These are phyloP conservation scores for Lasioglossum calceatum DNA, from an alignment of 2,888 invertebrate genomes.

Conservation along the genomic window DNA sequence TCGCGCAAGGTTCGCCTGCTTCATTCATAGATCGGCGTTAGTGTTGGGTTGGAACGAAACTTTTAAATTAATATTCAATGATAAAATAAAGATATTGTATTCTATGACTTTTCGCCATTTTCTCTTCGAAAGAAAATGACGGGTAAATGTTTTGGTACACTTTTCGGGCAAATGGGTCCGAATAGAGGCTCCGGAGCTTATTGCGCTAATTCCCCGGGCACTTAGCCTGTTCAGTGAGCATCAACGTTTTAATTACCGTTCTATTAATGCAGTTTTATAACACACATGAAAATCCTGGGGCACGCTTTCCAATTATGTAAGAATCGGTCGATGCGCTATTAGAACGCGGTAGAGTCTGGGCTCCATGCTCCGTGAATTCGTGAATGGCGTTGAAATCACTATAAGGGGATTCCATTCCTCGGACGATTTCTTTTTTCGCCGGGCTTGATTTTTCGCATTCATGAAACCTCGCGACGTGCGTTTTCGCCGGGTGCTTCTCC, in stretches of 20 bases:
- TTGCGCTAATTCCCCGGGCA: conserved; percentile 44
- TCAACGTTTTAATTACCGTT: conserved; percentile 78
- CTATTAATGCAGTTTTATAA: conserved; percentile 79
- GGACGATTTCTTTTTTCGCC: conserved; percentile 58
- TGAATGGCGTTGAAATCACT: conserved; percentile 64
- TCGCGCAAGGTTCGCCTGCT: not conserved
- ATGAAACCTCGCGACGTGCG: not conserved
- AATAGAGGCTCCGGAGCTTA: conserved; percentile 29
- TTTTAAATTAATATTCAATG: no score
- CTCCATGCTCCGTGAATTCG: conserved; percentile 78
- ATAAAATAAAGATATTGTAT: no score
- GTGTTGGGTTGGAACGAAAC: no score
- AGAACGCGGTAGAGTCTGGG: conserved; percentile 67
- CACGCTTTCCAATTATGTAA: conserved; percentile 83
- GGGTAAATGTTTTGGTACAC: not conserved
- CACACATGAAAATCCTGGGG: conserved; percentile 74
- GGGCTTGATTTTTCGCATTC: not conserved
- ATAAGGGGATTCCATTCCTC: conserved; percentile 52
- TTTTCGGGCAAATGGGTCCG: not conserved
- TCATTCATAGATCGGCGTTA: not conserved
- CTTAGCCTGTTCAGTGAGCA: conserved; percentile 72
- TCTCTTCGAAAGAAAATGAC: not conserved
- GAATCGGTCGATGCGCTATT: conserved; percentile 75
- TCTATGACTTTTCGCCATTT: no score
- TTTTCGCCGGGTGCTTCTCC: not conserved